These are phyloP conservation scores for Hanleya hanleyi DNA, from an alignment of 2,888 invertebrate genomes.

Conservation along the genomic window DNA sequence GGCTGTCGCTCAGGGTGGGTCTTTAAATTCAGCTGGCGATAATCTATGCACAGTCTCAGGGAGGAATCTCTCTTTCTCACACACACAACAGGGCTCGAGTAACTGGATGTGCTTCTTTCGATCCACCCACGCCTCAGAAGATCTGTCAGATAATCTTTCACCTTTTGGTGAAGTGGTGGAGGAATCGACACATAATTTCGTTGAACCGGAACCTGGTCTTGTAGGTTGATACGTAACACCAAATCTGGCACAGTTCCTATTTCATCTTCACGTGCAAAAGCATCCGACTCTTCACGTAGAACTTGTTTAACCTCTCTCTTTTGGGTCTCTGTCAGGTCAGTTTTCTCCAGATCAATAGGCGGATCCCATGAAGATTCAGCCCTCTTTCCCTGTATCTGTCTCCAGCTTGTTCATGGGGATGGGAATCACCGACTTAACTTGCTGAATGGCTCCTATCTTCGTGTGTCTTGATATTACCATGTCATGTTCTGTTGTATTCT, in stretches of 20 bases:
- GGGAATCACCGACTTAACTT: background rate
- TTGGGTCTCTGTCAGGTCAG: slow-evolving; percentile 19
- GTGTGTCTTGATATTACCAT: background rate
- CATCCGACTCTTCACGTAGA: slow-evolving; percentile 29
- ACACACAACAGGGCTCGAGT: slow-evolving; percentile 37
- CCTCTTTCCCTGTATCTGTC: too few relatives aligned
- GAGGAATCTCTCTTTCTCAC: slow-evolving; percentile 30
- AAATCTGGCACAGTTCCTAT: slow-evolving; percentile 30
- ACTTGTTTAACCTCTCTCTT: slow-evolving; percentile 17
- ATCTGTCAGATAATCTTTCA: slow-evolving; percentile 40
- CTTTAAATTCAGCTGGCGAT: slow-evolving; percentile 33
- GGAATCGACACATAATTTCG: slow-evolving; percentile 35
- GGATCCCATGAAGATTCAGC: too few relatives aligned
- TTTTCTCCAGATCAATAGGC: slow-evolving; percentile 19
- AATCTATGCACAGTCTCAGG: slow-evolving; percentile 24
- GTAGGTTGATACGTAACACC: slow-evolving; percentile 31
- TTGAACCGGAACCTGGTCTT: slow-evolving; percentile 35
- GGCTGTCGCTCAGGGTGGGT: slow-evolving; percentile 23
- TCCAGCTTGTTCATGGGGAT: background rate
- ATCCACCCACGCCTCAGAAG: slow-evolving; percentile 33
- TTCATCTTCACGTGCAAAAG: slow-evolving; percentile 38
- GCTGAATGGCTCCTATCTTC: background rate
- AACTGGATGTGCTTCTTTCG: slow-evolving; percentile 4
- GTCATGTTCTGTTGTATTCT: background rate
- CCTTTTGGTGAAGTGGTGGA: slow-evolving; percentile 36